Evolutionary conservation across 2,888 invertebrate genomes (phyloP).

Genomic region (Ochlodes sylvanus): DNA sequence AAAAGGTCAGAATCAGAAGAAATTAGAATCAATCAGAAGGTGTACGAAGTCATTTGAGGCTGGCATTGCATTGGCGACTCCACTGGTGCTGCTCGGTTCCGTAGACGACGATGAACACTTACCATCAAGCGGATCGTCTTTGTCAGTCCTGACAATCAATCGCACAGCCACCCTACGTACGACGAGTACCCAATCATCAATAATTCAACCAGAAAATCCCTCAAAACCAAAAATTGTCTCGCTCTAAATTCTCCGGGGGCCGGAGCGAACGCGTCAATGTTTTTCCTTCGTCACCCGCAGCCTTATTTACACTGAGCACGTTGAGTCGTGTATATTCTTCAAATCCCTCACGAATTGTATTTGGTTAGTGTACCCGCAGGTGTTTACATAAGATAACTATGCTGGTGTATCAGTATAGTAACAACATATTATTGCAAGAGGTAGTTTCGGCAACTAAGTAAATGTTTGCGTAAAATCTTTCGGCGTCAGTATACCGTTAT

Average conservation of each 20-base stretch:
- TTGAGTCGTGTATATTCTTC: constrained; percentile 34
- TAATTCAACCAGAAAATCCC: constrained; percentile 1
- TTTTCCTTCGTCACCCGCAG: constrained; percentile 32
- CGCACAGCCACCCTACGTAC: not conserved
- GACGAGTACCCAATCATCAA: not conserved
- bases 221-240: constrained; percentile 8
- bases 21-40: too few species aligned
- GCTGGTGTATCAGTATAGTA: constrained; percentile 38
- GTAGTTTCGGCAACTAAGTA: constrained; percentile 20
- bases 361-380: constrained; percentile 34
- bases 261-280: constrained; percentile 20
- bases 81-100: too few species aligned
- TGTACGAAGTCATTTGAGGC: too few species aligned
- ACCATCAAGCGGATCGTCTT: too few species aligned
- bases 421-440: constrained; percentile 33
- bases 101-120: too few species aligned
- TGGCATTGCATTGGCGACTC: too few species aligned
- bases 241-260: constrained; percentile 3
- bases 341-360: constrained; percentile 39
- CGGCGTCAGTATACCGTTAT: constrained; percentile 21
- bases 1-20: too few species aligned
- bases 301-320: constrained; percentile 30
- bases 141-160: not conserved
- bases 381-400: constrained; percentile 41
- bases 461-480: constrained; percentile 27